A percentile compares a stretch with the other conserved stretches of the same genome.
These are phyloP conservation scores for Cyclargus thomasi DNA, from an alignment of 1,140 invertebrate species.

Conservation along the genomic window DNA sequence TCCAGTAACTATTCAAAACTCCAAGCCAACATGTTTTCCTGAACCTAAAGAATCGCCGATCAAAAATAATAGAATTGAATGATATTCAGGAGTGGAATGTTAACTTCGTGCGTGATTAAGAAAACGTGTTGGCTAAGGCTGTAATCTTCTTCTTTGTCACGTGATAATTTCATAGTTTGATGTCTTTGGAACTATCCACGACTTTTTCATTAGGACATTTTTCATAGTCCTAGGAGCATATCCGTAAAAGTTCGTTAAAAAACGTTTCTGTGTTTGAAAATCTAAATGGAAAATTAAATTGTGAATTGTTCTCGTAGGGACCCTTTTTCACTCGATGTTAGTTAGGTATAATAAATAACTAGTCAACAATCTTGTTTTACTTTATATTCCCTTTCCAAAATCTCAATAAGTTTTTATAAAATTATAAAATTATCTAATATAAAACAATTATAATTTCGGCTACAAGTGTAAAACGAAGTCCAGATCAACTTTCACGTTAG, in stretches of 20 bases:
- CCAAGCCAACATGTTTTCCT: too few species aligned
- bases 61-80: too few species aligned
- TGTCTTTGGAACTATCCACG: too few species aligned
- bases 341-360: slow-evolving; percentile 11
- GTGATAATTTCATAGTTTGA: too few species aligned
- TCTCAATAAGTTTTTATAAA: slow-evolving; percentile 17
- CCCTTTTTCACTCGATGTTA: slow-evolving; percentile 24
- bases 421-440: slow-evolving; percentile 26
- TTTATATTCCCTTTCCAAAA: slow-evolving; percentile 8
- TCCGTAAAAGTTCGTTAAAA: background rate
- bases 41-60: too few species aligned
- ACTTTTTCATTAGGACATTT: too few species aligned
- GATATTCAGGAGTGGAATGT: too few species aligned
- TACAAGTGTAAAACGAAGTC: background rate
- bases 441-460: slow-evolving; percentile 16
- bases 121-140: too few species aligned
- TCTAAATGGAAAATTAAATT: slow-evolving; percentile 2
- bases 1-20: too few species aligned
- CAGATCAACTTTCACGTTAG: slow-evolving; percentile 29
- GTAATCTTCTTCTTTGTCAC: too few species aligned
- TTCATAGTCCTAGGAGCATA: background rate
- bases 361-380: slow-evolving; percentile 4
- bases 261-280: background rate
- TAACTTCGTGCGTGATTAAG: too few species aligned
- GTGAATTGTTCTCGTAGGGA: slow-evolving; percentile 31